Percentiles rank a stretch among this genome's conserved stretches.
Evolutionary conservation across 2,888 invertebrate genomes (phyloP).

Genomic region (Orchestes rusci): DNA sequence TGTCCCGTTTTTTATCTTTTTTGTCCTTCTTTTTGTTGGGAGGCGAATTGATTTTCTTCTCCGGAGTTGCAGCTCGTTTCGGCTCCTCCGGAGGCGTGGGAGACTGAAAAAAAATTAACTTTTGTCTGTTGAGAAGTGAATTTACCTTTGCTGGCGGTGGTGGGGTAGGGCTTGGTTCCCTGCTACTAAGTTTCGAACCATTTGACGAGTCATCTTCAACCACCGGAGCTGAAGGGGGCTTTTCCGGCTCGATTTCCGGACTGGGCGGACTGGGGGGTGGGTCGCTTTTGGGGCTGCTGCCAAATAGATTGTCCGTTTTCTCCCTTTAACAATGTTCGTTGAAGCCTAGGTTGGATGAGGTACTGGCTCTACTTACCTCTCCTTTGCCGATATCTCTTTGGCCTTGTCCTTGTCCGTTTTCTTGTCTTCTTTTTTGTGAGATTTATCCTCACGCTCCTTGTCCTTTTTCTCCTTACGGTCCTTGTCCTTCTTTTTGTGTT

Average conservation of each 20-base stretch:
- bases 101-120: conserved; percentile 13
- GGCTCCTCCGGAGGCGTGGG: conserved; percentile 23
- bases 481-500: conserved; percentile 49
- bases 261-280: conserved; percentile 26
- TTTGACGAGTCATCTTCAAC: conserved; percentile 38
- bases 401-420: conserved; percentile 27
- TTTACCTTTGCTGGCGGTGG: conserved; percentile 10
- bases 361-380: conserved; percentile 16
- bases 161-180: conserved; percentile 31
- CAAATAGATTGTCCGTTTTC: conserved; percentile 30
- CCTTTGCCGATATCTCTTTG: conserved; percentile 20
- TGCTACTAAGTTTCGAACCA: conserved; percentile 35
- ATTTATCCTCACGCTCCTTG: conserved; percentile 35
- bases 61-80: conserved; percentile 19
- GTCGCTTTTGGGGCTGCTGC: conserved; percentile 28
- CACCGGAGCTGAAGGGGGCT: conserved; percentile 6
- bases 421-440: conserved; percentile 31
- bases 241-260: conserved; percentile 24
- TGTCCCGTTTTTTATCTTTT: conserved; percentile 40
- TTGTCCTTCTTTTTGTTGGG: conserved; percentile 49
- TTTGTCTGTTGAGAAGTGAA: too few species aligned
- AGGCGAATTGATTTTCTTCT: conserved; percentile 45
- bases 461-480: conserved; percentile 54
- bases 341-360: background rate
- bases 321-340: conserved; percentile 21